Percentiles rank a stretch among this genome's conserved stretches.
phyloP scores from a whole-genome alignment of 30 jellyfish, hydroid and myxozoan genomes.

The Aurelia coerulea region DNA sequence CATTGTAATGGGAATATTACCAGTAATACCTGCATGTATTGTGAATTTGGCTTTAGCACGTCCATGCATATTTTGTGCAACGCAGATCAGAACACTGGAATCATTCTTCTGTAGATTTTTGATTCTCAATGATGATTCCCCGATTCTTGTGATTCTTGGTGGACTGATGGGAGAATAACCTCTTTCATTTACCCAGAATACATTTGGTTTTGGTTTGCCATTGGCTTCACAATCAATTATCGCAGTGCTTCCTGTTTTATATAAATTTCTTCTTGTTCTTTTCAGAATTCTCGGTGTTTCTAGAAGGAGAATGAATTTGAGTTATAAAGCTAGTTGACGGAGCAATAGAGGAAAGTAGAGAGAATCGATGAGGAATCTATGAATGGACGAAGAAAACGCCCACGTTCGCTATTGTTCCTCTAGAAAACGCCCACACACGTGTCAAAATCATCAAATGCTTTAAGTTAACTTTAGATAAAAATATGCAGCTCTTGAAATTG shows the following conservation, averaged over 20 bases:
- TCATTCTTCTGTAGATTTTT: constrained; percentile 8
- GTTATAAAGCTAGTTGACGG: background rate
- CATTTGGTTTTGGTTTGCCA: constrained; percentile 71
- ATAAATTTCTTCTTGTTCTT: constrained; percentile 15
- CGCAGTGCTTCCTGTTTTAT: constrained; percentile 41
- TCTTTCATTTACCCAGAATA: constrained; percentile 63
- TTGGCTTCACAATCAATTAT: constrained; percentile 42
- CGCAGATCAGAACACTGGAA: constrained; percentile 25
- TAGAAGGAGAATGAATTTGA: background rate
- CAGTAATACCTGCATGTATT: constrained; percentile 21
- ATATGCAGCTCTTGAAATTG: too few species aligned
- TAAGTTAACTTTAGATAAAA: too few species aligned
- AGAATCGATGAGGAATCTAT: too few species aligned
- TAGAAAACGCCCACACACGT: too few species aligned
- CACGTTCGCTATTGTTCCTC: too few species aligned
- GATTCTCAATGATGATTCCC: constrained; percentile 38
- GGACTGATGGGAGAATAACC: constrained; percentile 66
- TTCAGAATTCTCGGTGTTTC: constrained; percentile 48
- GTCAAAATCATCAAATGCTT: too few species aligned
- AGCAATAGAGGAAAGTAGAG: too few species aligned
- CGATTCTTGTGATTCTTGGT: constrained; percentile 34
- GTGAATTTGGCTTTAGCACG: constrained; percentile 57
- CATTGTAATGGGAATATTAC: too few species aligned
- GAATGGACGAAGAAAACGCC: too few species aligned
- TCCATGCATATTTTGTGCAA: constrained; percentile 64